Base-by-base conservation (phyloP, 2,888 invertebrate species). In the Blera fallax region DNA sequence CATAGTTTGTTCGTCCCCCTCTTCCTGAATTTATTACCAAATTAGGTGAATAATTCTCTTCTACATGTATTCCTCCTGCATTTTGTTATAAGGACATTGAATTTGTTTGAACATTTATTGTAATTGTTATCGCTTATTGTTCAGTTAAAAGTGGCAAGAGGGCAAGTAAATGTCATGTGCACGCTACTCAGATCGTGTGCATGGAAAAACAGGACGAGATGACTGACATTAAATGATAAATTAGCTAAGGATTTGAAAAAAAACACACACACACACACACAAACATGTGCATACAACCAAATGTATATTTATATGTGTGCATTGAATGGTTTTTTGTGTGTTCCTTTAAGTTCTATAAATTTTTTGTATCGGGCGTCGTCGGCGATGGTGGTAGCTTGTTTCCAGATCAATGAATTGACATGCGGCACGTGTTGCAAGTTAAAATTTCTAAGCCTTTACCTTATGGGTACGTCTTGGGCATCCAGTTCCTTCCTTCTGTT, bases 361-460 rank as follows among this genome's bases (percentile, higher is more conserved):
- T 69, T 50, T n/a, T 32, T 65, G 10, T 64, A 56, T 11, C 34
- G 54, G 21, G 2, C 50, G 56, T 24, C n/a, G 50, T 52, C 14
- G 14, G 37, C 24, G 52, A 60, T 37, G 54, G 58, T 56, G 58
- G 65, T 79, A 43, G 29, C 52, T 72, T 67, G 60, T 80, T 85
- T 85, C 76, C 85, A 76, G 65, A 76, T 77, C 85, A 76, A 62
- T 85, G 72, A 76, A 65, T 76, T 80, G 70, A 85, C 80, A 77
- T 76, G 72, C 48, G 85, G 65, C 85, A 85, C 85, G 85, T 85
- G 85, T 45, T 72, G 70, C 60, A 85, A 76, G 76, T 85, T 85
- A 85, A 72, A 72, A 34, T 43, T 70, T 79, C 69, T 67, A 80
- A 80, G 65, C 80, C 85, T 85, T 85, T 85, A 67, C 70, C 65